Percentiles rank a stretch among this genome's conserved stretches.
Conservation (phyloP, 2,888 invertebrate species). For the Therioaphis trifolii region DNA sequence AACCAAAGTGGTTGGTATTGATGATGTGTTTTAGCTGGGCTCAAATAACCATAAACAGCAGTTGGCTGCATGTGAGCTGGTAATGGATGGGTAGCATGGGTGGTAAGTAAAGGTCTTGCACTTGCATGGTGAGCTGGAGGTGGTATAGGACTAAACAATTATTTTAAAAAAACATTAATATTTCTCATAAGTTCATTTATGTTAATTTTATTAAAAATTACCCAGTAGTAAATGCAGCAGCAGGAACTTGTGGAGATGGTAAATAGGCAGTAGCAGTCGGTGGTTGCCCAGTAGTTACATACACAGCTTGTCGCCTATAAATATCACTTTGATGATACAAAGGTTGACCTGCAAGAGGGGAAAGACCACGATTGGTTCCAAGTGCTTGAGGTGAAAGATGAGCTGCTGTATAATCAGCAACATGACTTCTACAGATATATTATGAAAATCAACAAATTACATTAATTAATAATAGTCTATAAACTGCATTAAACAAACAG, state of each 20-base stretch:
- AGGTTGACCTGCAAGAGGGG: slow-evolving; percentile 72
- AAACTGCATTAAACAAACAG: no score
- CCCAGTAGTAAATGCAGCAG: slow-evolving; percentile 68
- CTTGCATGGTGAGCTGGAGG: slow-evolving; percentile 87
- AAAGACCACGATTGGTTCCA: slow-evolving; percentile 66
- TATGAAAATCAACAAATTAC: no score
- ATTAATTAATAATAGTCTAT: no score
- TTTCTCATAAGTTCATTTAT: not conserved
- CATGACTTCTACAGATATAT: slow-evolving; percentile 46
- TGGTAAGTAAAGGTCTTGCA: slow-evolving; percentile 76
- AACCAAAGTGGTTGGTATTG: slow-evolving; percentile 80
- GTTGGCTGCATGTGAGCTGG: slow-evolving; percentile 82
- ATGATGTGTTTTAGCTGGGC: slow-evolving; percentile 77
- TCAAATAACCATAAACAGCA: slow-evolving; percentile 75
- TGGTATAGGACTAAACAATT: slow-evolving; percentile 73
- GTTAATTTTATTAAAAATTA: slow-evolving; percentile 64
- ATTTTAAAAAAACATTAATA: slow-evolving; percentile 56
- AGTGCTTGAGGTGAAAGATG: slow-evolving; percentile 72
- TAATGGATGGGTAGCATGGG: slow-evolving; percentile 78
- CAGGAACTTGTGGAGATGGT: slow-evolving; percentile 72
- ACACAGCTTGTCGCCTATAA: slow-evolving; percentile 76
- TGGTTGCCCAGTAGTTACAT: slow-evolving; percentile 75
- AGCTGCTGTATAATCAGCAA: slow-evolving; percentile 66
- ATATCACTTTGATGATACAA: slow-evolving; percentile 75
- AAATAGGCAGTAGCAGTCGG: slow-evolving; percentile 69